phyloP scores from a whole-genome alignment of 2,113 vertebrate genomes.

The Notiomystis cincta region DNA sequence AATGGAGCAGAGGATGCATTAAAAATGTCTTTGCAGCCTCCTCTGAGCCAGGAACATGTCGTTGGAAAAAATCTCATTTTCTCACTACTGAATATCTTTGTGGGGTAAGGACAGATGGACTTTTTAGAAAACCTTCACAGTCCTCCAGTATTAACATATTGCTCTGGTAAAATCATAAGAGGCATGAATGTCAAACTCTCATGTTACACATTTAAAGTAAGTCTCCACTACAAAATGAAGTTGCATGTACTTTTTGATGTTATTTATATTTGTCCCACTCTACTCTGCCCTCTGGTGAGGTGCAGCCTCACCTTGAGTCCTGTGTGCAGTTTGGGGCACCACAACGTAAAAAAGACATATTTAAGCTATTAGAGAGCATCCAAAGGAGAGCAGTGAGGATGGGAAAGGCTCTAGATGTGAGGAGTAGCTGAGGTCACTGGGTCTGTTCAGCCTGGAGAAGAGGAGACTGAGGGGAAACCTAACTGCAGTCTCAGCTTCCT shows the following conservation, averaged over 20 bases:
- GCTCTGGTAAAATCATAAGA: not conserved
- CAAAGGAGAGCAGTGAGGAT: not conserved
- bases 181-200: not conserved
- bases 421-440: rapidly evolving
- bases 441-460: not conserved
- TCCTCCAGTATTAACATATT: not conserved
- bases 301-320: no score
- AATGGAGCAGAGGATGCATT: not conserved
- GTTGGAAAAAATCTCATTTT: not conserved
- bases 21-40: not conserved
- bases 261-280: not conserved
- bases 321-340: not conserved
- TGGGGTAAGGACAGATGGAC: not conserved
- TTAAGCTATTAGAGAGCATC: not conserved
- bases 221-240: not conserved
- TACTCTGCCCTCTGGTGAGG: not conserved
- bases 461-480: not conserved
- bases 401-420: not conserved
- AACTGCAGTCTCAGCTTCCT: not conserved
- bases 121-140: not conserved
- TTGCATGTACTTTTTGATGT: not conserved
- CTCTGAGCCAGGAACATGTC: not conserved
- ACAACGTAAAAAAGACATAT: not conserved
- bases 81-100: not conserved
- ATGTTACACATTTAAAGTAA: not conserved